Base-by-base conservation (phyloP, 1,140 invertebrate species). In the Neuroterus valhalla region DNA sequence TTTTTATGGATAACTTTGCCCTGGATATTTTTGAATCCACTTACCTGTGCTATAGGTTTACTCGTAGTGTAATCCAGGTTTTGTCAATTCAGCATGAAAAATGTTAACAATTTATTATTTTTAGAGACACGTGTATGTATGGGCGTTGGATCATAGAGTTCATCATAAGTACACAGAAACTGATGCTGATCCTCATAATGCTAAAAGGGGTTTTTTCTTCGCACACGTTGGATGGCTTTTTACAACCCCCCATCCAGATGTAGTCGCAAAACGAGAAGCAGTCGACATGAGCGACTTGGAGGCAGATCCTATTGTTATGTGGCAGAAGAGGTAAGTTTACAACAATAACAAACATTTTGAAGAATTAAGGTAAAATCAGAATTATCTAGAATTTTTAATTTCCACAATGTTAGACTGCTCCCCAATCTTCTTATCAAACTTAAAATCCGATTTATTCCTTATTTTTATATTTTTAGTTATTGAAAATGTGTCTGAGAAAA, bases 101-200 rank as follows among this genome's bases (percentile, higher is more conserved):
- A 12, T 44, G 50, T 62, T 46, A 15, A 45, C 66, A 71, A 68
- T 19, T 72, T 62, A 75, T 78, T 66, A 48, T 75, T 12, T 67
- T 74, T 89, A 95, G 94, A 85, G 93, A 78, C 89, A 95, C 84
- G 94, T 94, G 0, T 95, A 95, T 76, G 92, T 92, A 0, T 96
- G 95, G 95, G 94, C 94, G 0, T 83, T 95, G 68, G 95, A 96
- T 82, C 95, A 96, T 79, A 91, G 95, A 69, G 94, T 96, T 15
- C 95, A 96, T 84, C 95, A 96, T 82, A 96, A 96, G 81, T 96
- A 94, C 80, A 93, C 93, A 6, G 95, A 96, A 85, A 96, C 95
- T 0, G 93, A 95, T 76, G 94, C 95, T 0, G 96, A 97, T 89
- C 96, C 96, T 0, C 95, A 96, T 84, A 95, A 97, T 88, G 93